Evolutionary conservation across 2,888 invertebrate genomes (phyloP).

Genomic region (Hydroisotoma schaefferi): DNA sequence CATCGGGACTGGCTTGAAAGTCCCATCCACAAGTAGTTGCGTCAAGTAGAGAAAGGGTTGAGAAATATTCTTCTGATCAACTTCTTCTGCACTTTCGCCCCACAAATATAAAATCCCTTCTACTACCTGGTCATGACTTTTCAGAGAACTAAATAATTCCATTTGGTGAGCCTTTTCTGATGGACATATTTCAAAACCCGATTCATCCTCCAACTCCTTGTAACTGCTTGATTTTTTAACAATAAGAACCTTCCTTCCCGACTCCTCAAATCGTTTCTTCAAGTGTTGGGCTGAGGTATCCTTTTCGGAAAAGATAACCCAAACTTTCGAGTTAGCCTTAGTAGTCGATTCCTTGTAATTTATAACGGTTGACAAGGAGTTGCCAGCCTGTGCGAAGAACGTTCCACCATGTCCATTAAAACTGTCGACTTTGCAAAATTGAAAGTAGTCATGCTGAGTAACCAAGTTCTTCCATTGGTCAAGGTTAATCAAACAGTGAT

Average conservation of each 20-base stretch:
- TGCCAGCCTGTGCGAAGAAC: background rate
- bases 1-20: background rate
- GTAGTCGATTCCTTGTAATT: no score
- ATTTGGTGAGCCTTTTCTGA: background rate
- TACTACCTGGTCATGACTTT: background rate
- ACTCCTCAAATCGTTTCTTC: background rate
- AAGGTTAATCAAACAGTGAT: background rate
- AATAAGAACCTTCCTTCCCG: background rate
- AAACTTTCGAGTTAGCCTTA: background rate
- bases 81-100: background rate
- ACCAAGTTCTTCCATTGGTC: background rate
- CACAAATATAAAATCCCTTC: slow-evolving; percentile 14
- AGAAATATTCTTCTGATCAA: slow-evolving; percentile 4
- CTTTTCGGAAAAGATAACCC: background rate
- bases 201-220: background rate
- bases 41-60: slow-evolving; percentile 12
- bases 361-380: background rate
- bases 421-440: no score
- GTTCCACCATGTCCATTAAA: background rate
- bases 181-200: background rate
- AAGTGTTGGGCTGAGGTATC: background rate
- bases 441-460: background rate
- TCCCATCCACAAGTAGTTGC: background rate
- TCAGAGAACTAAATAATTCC: background rate
- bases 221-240: background rate